Evolutionary conservation across 2,797 vertebrate genomes (phyloP).

Genomic region (Uromys caudimaculatus): DNA sequence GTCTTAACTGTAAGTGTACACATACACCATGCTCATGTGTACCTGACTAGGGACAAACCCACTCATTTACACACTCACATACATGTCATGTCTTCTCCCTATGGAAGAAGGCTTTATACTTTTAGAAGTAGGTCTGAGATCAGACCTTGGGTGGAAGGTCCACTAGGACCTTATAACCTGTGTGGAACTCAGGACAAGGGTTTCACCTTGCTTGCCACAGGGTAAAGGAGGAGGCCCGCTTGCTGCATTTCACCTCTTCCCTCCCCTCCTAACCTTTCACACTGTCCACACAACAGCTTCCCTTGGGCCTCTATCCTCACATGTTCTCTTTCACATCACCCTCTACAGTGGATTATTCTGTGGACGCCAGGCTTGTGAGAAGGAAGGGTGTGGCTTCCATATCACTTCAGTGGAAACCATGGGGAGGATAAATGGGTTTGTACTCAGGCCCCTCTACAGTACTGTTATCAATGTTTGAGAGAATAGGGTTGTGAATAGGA

Average conservation of each 20-base stretch:
- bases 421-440: neutral
- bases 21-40: neutral
- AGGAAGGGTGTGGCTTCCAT: accelerated
- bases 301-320: accelerated
- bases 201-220: neutral
- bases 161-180: accelerated
- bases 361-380: accelerated
- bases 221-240: neutral
- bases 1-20: neutral
- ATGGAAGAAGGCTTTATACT: neutral
- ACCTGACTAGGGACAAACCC: neutral
- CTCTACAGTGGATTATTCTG: neutral
- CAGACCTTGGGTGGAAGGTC: neutral
- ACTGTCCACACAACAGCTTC: accelerated
- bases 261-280: accelerated
- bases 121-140: neutral
- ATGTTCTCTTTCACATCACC: accelerated
- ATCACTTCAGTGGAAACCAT: accelerated
- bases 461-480: neutral
- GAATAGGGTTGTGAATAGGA: neutral
- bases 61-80: neutral
- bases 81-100: neutral
- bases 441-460: neutral
- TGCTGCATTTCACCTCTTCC: accelerated
- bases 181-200: too few relatives aligned